These are phyloP conservation scores for Scaptodrosophila lebanonensis DNA, from an alignment of 1,140 invertebrate genomes.

Conservation along the genomic window DNA sequence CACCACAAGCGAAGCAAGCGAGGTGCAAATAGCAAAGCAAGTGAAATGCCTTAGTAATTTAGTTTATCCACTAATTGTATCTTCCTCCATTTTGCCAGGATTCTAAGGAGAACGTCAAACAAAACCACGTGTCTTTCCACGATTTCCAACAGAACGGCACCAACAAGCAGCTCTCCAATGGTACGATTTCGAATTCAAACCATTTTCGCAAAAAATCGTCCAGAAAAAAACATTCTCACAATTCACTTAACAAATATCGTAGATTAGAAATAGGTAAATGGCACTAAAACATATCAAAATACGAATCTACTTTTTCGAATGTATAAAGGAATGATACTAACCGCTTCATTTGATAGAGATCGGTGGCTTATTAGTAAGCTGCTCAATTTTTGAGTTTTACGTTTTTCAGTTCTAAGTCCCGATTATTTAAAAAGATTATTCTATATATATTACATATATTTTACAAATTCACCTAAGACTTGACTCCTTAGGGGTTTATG, in stretches of 20 bases:
- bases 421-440: too few relatives aligned
- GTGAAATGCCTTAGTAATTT: not conserved
- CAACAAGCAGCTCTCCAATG: conserved; percentile 90
- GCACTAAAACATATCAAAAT: conserved; percentile 37
- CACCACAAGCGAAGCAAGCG: conserved; percentile 90
- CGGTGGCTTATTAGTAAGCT: too few relatives aligned
- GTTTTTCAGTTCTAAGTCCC: too few relatives aligned
- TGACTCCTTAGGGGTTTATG: too few relatives aligned
- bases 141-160: conserved; percentile 91
- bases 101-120: conserved; percentile 80
- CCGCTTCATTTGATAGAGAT: conserved; percentile 23
- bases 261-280: conserved; percentile 78
- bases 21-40: conserved; percentile 83
- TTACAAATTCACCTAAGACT: too few relatives aligned
- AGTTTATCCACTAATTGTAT: too few relatives aligned
- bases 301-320: conserved; percentile 24
- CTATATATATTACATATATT: too few relatives aligned
- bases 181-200: conserved; percentile 82
- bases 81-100: conserved; percentile 33
- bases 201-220: conserved; percentile 77
- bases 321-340: conserved; percentile 18
- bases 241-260: conserved; percentile 78
- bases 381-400: too few relatives aligned
- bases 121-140: conserved; percentile 90
- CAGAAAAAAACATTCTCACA: conserved; percentile 78